Percentiles rank a stretch among this genome's conserved stretches.
phyloP scores from a whole-genome alignment of 1,140 invertebrate genomes.

The Caenorhabditis briggsae region DNA sequence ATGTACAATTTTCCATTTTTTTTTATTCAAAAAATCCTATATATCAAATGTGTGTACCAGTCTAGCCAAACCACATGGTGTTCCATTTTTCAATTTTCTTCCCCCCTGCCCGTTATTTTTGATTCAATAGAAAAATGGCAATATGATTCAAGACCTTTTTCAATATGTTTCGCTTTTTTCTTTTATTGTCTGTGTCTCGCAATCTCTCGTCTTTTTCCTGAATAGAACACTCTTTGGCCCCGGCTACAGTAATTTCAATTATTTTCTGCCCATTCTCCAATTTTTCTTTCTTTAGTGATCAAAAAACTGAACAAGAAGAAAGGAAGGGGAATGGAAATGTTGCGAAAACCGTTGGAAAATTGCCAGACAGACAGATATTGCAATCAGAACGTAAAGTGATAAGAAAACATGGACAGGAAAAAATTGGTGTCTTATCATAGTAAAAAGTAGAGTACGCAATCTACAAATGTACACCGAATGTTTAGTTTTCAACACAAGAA shows the following conservation, averaged over 20 bases:
- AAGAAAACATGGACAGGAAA: not conserved
- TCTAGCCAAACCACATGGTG: no score
- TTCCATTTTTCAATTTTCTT: slow-evolving; percentile 6
- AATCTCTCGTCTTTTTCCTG: not conserved
- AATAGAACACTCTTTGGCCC: not conserved
- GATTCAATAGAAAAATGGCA: not conserved
- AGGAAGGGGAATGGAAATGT: no score
- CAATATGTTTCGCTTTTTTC: slow-evolving; percentile 38
- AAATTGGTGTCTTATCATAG: not conserved
- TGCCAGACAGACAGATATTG: slow-evolving; percentile 12
- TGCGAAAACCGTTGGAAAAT: not conserved
- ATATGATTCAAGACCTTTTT: slow-evolving; percentile 25
- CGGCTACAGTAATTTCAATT: not conserved
- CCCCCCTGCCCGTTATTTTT: not conserved
- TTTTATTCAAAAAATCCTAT: no score
- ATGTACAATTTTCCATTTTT: no score
- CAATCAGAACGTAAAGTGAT: not conserved
- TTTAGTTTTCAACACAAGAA: not conserved
- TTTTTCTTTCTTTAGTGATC: not conserved
- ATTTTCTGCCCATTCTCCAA: not conserved
- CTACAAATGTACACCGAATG: no score
- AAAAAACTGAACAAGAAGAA: not conserved
- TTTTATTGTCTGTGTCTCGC: not conserved
- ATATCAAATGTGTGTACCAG: no score
- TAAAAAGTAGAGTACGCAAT: not conserved